Evolutionary conservation across 2,113 vertebrate genomes (phyloP).

Genomic region (Cephalophus harveyi): DNA sequence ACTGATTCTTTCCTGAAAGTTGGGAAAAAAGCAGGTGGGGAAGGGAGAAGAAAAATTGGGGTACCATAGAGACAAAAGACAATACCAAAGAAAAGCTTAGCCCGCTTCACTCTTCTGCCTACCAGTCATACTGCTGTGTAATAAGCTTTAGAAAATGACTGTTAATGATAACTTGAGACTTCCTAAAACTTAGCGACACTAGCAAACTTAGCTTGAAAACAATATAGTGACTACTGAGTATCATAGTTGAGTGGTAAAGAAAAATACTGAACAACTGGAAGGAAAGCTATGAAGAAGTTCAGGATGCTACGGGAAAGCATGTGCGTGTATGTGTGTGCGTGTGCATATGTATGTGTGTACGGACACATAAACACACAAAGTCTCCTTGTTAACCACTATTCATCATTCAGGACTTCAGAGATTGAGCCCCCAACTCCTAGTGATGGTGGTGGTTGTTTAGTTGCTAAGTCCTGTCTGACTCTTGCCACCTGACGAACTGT

Average conservation of each 20-base stretch:
- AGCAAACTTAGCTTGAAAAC: background rate
- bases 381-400: background rate
- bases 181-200: background rate
- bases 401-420: background rate
- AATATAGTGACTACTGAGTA: background rate
- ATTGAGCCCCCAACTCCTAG: background rate
- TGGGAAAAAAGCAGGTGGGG: background rate
- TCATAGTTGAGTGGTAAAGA: background rate
- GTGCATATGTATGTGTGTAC: too few relatives aligned
- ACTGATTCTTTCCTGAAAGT: background rate
- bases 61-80: background rate
- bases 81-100: background rate
- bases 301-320: background rate
- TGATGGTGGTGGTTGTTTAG: background rate
- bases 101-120: background rate
- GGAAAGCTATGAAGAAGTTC: background rate
- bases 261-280: background rate
- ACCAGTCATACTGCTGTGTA: background rate
- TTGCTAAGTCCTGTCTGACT: background rate
- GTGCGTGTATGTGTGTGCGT: background rate
- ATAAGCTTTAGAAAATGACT: background rate
- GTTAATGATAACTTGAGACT: background rate
- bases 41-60: background rate
- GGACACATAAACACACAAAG: background rate
- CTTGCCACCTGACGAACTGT: background rate